These are phyloP conservation scores for Pachypeltis micranthus DNA, from an alignment of 1,140 invertebrate species.

Conservation along the genomic window DNA sequence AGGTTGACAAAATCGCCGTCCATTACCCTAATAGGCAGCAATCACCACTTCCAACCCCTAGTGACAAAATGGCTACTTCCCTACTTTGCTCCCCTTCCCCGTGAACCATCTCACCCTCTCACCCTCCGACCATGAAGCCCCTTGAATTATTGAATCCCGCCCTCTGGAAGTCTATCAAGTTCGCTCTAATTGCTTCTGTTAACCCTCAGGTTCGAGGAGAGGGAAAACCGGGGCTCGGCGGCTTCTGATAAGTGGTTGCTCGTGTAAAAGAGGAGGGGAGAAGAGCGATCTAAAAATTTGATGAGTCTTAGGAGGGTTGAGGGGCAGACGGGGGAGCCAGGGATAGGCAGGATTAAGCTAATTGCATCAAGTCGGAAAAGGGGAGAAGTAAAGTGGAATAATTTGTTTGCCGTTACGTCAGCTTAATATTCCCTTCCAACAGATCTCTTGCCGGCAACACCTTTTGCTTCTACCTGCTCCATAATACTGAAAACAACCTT, in stretches of 20 bases:
- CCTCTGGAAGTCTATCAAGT: not conserved
- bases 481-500: too few species aligned
- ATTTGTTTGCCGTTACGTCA: not conserved
- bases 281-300: not conserved
- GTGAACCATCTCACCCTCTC: not conserved
- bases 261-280: not conserved
- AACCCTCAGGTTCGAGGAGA: not conserved
- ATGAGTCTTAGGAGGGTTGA: slow-evolving; percentile 3
- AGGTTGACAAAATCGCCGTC: not conserved
- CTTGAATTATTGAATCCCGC: not conserved
- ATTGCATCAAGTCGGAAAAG: slow-evolving; percentile 4
- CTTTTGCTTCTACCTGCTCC: too few species aligned
- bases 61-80: not conserved
- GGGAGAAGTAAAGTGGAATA: slow-evolving; percentile 18
- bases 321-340: slow-evolving; percentile 23
- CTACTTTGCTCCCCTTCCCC: not conserved
- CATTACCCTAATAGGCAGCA: not conserved
- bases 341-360: not conserved
- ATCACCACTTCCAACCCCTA: slow-evolving; percentile 2
- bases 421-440: not conserved
- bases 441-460: slow-evolving; percentile 1
- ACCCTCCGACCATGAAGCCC: too few species aligned
- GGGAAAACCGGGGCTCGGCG: too few species aligned
- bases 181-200: not conserved
- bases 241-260: not conserved